Evolutionary conservation across 2,888 invertebrate species (phyloP), one percentile per base, ranked within the genome.

Genomic region (Melinaea marsaeus): DNA sequence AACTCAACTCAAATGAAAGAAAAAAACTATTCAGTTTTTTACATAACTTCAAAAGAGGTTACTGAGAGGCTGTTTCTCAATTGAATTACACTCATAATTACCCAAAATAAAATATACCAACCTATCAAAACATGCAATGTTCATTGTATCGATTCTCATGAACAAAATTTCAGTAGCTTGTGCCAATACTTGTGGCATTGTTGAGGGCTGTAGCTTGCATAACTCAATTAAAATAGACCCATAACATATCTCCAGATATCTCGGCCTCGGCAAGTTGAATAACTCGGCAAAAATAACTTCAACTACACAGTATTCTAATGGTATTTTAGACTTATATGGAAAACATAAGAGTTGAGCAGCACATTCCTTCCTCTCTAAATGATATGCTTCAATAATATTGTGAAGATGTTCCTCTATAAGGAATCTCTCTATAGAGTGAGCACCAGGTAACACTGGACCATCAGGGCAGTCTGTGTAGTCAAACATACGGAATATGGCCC

Each of bases 381-480:
- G 95, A 85, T 96, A 94, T 69, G 96, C 95, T 80, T 97, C 95
- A 69, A 99, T 93, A 47, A 99, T 98, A 74, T 98, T 97, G 77
- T 96, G 95, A 45, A 99, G 91, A 80, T 99, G 99, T 84, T 99
- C 99, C 82, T 99, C 99, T 74, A 99, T 98, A 1, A 99, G 92
- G 85, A 98, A 99, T 65, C 99, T 92, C 84, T 99, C 99, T 68
- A 99, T 98, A 0, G 99, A 97, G 88, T 99, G 98, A 32, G 97
- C 96, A 46, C 98, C 99, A 0, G 99, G 99, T 61, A 99, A 88
- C 55, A 96, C 94, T 0, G 96, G 96, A 0, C 94, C 97, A 83
- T 98, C 98, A 0, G 99, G 98, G 74, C 99, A 98, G 87, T 99
- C 99, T 0, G 99, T 98, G 83, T 99, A 98, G 85, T 99, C 99